Evolutionary conservation across 2,888 invertebrate genomes (phyloP).

Genomic region (Tortrix viridana): DNA sequence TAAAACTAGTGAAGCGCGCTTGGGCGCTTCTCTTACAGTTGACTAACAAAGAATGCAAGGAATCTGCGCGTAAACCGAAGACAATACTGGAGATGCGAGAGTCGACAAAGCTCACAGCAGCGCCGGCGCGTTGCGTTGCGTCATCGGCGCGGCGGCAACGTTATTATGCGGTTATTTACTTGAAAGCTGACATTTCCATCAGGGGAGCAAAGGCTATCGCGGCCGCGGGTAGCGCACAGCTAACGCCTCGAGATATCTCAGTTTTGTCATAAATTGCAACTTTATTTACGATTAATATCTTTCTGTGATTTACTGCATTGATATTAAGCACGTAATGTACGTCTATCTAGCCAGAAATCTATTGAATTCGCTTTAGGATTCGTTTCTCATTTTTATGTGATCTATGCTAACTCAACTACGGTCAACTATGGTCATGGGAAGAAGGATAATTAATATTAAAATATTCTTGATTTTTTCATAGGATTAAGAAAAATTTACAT

Average conservation of each 20-base stretch:
- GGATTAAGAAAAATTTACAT: no score
- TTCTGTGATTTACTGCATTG: conserved; percentile 67
- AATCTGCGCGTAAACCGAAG: neutral
- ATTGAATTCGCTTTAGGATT: no score
- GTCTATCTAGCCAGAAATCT: no score
- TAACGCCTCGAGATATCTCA: conserved; percentile 61
- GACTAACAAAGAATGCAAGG: neutral
- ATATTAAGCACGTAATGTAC: conserved; percentile 57
- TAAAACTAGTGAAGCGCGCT: no score
- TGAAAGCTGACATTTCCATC: conserved; percentile 62
- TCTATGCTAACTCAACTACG: no score
- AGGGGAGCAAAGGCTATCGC: conserved; percentile 63
- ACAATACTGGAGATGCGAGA: conserved; percentile 2
- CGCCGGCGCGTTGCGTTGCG: no score
- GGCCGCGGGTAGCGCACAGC: conserved; percentile 39
- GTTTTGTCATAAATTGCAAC: conserved; percentile 73
- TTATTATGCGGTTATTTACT: conserved; percentile 57
- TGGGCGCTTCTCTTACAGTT: neutral
- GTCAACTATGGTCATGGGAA: no score
- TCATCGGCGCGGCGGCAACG: conserved; percentile 40
- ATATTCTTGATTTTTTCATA: no score
- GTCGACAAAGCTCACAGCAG: conserved; percentile 9
- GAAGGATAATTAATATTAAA: no score
- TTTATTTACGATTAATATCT: conserved; percentile 77
- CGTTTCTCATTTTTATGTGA: no score